phyloP scores from a whole-genome alignment of 2,888 invertebrate genomes.

The Hermaeophaga mercurialis region DNA sequence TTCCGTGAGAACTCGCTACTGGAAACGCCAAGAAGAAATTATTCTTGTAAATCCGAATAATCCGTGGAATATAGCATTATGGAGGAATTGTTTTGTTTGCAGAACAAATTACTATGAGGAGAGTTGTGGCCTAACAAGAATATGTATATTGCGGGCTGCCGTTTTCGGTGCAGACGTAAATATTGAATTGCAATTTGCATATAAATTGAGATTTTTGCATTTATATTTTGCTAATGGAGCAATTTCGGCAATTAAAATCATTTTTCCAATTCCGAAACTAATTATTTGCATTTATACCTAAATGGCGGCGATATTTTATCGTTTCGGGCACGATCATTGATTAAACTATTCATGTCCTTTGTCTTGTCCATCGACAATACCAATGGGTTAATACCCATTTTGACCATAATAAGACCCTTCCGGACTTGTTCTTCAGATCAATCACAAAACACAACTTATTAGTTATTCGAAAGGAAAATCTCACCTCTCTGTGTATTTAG shows the following conservation, averaged over 20 bases:
- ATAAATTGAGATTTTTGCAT: slow-evolving; percentile 51
- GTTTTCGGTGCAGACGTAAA: slow-evolving; percentile 45
- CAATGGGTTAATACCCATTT: too few relatives aligned
- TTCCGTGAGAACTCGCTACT: slow-evolving; percentile 36
- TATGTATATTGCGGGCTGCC: slow-evolving; percentile 20
- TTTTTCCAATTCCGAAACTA: not conserved
- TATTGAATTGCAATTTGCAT: slow-evolving; percentile 50
- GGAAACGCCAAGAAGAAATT: slow-evolving; percentile 27
- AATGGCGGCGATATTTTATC: too few relatives aligned
- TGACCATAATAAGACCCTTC: too few relatives aligned
- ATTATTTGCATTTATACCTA: not conserved
- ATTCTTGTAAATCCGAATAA: slow-evolving; percentile 32
- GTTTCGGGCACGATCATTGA: too few relatives aligned
- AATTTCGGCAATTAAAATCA: slow-evolving; percentile 40
- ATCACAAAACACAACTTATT: too few relatives aligned
- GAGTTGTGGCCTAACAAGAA: slow-evolving; percentile 15
- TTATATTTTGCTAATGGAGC: slow-evolving; percentile 40
- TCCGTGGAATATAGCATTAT: slow-evolving; percentile 32
- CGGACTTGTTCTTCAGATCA: too few relatives aligned
- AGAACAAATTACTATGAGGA: slow-evolving; percentile 21
- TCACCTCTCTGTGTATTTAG: too few relatives aligned
- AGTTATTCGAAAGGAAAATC: too few relatives aligned
- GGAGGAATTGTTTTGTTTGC: slow-evolving; percentile 27
- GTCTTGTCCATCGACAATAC: too few relatives aligned
- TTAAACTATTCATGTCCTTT: too few relatives aligned